Conservation (phyloP, 2,888 invertebrate genomes). For the Acanthosepion pharaonis region DNA sequence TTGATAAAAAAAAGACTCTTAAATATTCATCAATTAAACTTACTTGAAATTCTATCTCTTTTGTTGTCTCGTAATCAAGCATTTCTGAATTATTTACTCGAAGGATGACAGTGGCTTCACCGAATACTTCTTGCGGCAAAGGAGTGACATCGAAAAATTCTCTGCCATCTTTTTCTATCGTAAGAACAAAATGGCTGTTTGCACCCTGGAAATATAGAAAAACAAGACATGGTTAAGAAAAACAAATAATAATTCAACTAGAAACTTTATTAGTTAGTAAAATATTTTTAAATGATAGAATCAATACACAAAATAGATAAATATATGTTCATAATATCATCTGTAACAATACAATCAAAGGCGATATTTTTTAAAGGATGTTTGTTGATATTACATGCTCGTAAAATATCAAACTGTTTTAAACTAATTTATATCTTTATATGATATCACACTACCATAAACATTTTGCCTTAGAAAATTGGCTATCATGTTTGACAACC, state of each 20-base stretch:
- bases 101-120: constrained; percentile 63
- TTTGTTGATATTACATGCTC: no score
- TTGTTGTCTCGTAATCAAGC: constrained; percentile 84
- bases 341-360: no score
- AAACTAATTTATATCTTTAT: no score
- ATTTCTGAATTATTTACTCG: constrained; percentile 72
- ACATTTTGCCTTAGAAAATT: neutral
- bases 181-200: constrained; percentile 64
- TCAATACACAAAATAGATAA: no score
- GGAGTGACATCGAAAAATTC: constrained; percentile 64
- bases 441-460: no score
- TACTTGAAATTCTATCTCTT: constrained; percentile 63
- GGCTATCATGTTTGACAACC: no score
- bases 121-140: constrained; percentile 62
- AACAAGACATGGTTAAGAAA: neutral
- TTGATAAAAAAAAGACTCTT: neutral
- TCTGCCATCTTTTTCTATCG: constrained; percentile 60
- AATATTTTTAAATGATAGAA: no score
- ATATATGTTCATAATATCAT: no score
- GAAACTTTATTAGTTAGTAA: no score
- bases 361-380: no score
- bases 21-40: neutral
- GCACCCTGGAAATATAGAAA: constrained; percentile 57
- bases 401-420: no score
- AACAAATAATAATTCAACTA: no score